Evolutionary conservation across 2,888 invertebrate genomes (phyloP).

Genomic region (Xestia sexstrigata): DNA sequence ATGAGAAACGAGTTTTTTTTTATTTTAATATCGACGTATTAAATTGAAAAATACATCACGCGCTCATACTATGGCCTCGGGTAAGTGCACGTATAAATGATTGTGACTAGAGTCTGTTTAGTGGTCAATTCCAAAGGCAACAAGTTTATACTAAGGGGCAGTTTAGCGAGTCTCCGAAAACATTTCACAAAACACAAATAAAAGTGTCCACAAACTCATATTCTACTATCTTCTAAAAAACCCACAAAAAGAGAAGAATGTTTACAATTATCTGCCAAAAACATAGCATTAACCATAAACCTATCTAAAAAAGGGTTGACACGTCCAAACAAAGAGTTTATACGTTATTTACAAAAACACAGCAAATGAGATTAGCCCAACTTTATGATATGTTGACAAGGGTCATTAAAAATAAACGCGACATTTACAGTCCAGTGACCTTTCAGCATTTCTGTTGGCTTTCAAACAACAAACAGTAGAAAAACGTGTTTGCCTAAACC

Average conservation of each 20-base stretch:
- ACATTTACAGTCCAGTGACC: constrained; percentile 38
- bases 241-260: background rate
- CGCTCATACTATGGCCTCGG: too few species aligned
- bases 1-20: too few species aligned
- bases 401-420: constrained; percentile 54
- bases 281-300: constrained; percentile 7
- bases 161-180: background rate
- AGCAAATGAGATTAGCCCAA: constrained; percentile 40
- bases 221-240: constrained; percentile 2
- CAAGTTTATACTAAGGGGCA: background rate
- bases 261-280: constrained; percentile 14
- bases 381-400: constrained; percentile 57
- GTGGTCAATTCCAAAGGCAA: background rate
- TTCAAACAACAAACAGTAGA: constrained; percentile 19
- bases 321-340: constrained; percentile 38
- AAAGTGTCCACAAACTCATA: background rate
- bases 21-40: too few species aligned
- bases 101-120: background rate
- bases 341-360: constrained; percentile 44
- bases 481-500: constrained; percentile 24
- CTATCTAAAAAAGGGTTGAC: constrained; percentile 34
- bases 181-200: background rate
- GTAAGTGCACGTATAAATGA: background rate
- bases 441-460: constrained; percentile 31
- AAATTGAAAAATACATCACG: too few species aligned